phyloP scores from a whole-genome alignment of 2,797 vertebrate genomes.

The Paedocypris micromegethes region DNA sequence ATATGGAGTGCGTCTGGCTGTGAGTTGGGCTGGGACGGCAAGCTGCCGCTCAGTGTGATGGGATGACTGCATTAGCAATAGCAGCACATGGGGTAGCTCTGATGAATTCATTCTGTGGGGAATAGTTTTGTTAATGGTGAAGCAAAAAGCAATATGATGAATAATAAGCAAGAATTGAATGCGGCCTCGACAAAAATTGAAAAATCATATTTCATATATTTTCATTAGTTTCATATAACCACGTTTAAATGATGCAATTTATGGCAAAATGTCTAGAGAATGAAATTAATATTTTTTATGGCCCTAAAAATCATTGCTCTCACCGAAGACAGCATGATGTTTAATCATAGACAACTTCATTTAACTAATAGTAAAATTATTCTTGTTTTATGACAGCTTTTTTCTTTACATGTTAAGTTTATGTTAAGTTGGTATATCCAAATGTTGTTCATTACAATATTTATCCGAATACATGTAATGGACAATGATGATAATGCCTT shows the following conservation, averaged over 20 bases:
- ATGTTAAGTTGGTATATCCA: conserved; percentile 7
- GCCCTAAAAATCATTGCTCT: too few species aligned
- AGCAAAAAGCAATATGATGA: conserved; percentile 10
- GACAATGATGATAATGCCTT: conserved; percentile 22
- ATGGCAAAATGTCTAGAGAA: too few species aligned
- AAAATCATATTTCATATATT: too few species aligned
- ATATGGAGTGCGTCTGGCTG: conserved; percentile 39
- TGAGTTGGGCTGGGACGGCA: conserved; percentile 39
- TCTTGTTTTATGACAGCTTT: too few species aligned
- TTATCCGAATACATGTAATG: conserved; percentile 15
- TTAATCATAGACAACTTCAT: too few species aligned
- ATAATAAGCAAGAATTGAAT: conserved; percentile 7
- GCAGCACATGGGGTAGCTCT: conserved; percentile 19
- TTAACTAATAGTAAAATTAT: too few species aligned
- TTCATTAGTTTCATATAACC: too few species aligned
- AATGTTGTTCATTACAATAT: background rate
- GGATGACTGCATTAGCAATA: conserved; percentile 9
- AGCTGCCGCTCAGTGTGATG: conserved; percentile 34
- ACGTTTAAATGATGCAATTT: too few species aligned
- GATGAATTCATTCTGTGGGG: conserved; percentile 19
- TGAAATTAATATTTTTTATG: too few species aligned
- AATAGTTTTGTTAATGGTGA: conserved; percentile 19
- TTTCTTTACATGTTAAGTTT: too few species aligned
- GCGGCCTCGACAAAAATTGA: too few species aligned
- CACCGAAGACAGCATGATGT: too few species aligned